Base-by-base conservation (phyloP, 2,888 invertebrate species). In the Caenorhabditis plicata region DNA sequence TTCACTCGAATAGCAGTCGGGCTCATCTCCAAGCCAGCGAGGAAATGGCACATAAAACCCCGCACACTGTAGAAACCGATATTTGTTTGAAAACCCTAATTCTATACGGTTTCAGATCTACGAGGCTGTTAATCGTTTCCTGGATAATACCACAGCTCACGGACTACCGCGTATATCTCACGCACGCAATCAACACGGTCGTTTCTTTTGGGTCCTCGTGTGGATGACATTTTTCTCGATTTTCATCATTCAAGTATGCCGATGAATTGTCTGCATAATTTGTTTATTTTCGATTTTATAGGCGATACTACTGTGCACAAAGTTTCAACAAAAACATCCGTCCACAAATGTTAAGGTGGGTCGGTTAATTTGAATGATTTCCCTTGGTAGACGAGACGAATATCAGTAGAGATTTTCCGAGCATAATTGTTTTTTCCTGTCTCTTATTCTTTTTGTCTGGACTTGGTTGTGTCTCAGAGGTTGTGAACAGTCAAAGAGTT, bases 131-230 rank as follows among this genome's bases (percentile, higher is more conserved):
- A 38, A 50, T 15, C 55, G 64, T n/a, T 68, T 68, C 36, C 26
- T 63, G 27, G 44, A 46, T 31, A 65, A 65, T 27, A 68, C 68
- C 9, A 68, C 68, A 2, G 62, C 68, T 13, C 68, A 68, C 38
- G 68, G 68, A 20, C 45, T 68, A 35, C 65, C 68, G 11, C 27
- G 65, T 33, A 63, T 65, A 3, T 49, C 49, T 1, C 56, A 53
- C 40, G 63, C 63, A 19, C 23, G 63, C 20, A 63, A 63, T 53
- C 46, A 53, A 8, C 32, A 36, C 36, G 63, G 63, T 22, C 52
- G 36, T 33, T 40, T 23, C 8, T 64, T 60, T 27, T 61, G 65
- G 65, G 44, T 57, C 9, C 19, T 51, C 20, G 55, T 64, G 1
- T 64, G 60, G 60, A 8, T 60, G 13, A n/a, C 40, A 15, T 60